Base-by-base conservation (phyloP, 2,113 vertebrate genomes). In the Elaphurus davidianus region DNA sequence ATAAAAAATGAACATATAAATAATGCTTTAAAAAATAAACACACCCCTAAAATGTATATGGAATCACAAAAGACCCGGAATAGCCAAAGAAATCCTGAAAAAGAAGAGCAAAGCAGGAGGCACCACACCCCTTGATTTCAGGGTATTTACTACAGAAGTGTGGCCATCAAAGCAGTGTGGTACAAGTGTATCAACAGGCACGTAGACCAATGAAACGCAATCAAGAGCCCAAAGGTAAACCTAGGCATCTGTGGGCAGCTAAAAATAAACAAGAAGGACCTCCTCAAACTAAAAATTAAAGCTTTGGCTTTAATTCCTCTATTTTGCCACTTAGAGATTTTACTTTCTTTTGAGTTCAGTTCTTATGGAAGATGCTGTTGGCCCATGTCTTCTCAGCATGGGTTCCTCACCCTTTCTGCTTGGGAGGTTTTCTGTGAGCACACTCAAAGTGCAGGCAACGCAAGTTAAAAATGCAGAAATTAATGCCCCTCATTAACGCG, bases 281-380 rank as follows among this genome's bases (percentile, higher is more conserved):
- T 23, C 21, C n/a, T 83, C 81, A 55, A 55, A 83, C 52, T 27
- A 36, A 83, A 83, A 36, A 9, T 36, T 55, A 55, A 74, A 33
- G 7, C 40, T 96, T 82, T 55, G 83, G 13, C 40, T 94, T 95
- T 62, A n/a, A 81, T 54, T 91, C 50, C 14, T 84, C 43, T 71
- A 3, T 87, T 91, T 97, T 91, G 14, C 19, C 54, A 74, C n/a
- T 87, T n/a, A 33, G 7, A 47, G 19, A 47, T 33, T 87, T 84
- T 74, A 9, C 12, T 52, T 93, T 95, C 52, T 82, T 60, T 74
- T 57, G 2, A 94, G 28, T 23, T 91, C 47, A 96, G 43, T 23
- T 62, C 8, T 40, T 27, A 55, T 0, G 54, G 81, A 71, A 81
- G 40, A 67, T 36, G 40, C n/a, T 55, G 3, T 36, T 86, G n/a